Percentiles rank a stretch among this genome's conserved stretches.
These are phyloP conservation scores for Drosophila tripunctata DNA, from an alignment of 2,888 invertebrate genomes.

Conservation along the genomic window DNA sequence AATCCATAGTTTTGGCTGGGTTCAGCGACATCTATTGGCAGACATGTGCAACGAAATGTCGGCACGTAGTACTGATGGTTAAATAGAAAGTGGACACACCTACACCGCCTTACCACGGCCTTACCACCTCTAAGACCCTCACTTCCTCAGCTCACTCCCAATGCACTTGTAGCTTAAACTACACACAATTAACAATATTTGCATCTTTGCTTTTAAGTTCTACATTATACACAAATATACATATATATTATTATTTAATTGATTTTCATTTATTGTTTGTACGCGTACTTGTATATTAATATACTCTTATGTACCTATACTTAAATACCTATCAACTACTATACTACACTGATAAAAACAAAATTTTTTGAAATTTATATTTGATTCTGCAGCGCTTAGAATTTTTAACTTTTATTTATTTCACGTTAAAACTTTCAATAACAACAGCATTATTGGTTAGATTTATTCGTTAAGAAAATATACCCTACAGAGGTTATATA, in stretches of 20 bases:
- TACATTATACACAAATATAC: no score
- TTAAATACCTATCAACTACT: no score
- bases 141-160: background rate
- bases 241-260: constrained; percentile 11
- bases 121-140: background rate
- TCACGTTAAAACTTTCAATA: no score
- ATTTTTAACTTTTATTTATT: no score
- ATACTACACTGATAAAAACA: no score
- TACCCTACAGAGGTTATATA: no score
- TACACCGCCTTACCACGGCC: background rate
- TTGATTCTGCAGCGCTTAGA: no score
- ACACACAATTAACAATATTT: constrained; percentile 13
- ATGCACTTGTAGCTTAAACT: constrained; percentile 21
- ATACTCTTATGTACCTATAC: constrained; percentile 7
- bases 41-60: constrained; percentile 41
- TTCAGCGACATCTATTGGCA: background rate
- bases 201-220: constrained; percentile 34
- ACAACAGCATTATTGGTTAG: no score
- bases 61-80: constrained; percentile 40
- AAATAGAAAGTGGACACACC: constrained; percentile 60
- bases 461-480: no score
- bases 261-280: background rate
- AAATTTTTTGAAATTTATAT: no score
- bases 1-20: constrained; percentile 42
- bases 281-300: background rate